Conservation (phyloP, 2,797 vertebrate genomes). For the Zenarchopterus dispar region DNA sequence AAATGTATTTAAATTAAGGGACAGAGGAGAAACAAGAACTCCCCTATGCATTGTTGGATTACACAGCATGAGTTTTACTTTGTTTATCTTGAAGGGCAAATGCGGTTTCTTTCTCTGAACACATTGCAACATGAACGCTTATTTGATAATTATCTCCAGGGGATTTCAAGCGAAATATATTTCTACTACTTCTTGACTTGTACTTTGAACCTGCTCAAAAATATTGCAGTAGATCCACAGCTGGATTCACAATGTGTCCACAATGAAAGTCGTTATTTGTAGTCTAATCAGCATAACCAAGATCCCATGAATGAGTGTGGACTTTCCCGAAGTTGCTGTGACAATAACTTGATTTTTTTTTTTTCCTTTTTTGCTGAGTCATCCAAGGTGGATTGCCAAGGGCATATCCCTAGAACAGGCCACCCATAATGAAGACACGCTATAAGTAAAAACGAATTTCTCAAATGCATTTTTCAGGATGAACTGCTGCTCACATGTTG, state of each 20-base stretch:
- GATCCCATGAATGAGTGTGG: constrained; percentile 29
- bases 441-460: constrained; percentile 36
- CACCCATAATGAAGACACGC: constrained; percentile 40
- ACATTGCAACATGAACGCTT: constrained; percentile 18
- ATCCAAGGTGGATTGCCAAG: constrained; percentile 42
- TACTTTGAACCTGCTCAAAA: constrained; percentile 36
- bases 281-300: constrained; percentile 3
- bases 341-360: too few species aligned
- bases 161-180: constrained; percentile 48
- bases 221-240: constrained; percentile 24
- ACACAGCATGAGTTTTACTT: constrained; percentile 3
- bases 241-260: constrained; percentile 25
- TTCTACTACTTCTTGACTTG: constrained; percentile 22
- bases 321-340: constrained; percentile 41
- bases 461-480: constrained; percentile 28
- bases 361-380: constrained; percentile 5
- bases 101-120: neutral
- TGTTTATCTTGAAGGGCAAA: constrained; percentile 19
- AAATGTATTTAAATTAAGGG: constrained; percentile 1
- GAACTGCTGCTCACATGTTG: constrained; percentile 20
- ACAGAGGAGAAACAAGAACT: neutral
- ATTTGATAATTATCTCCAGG: constrained; percentile 25
- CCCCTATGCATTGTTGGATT: neutral
- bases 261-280: constrained; percentile 24
- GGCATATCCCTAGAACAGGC: constrained; percentile 33